Evolutionary conservation across 2,797 vertebrate species (phyloP), one percentile per base, ranked within the genome.

Genomic region (Sebastes matsubarae): DNA sequence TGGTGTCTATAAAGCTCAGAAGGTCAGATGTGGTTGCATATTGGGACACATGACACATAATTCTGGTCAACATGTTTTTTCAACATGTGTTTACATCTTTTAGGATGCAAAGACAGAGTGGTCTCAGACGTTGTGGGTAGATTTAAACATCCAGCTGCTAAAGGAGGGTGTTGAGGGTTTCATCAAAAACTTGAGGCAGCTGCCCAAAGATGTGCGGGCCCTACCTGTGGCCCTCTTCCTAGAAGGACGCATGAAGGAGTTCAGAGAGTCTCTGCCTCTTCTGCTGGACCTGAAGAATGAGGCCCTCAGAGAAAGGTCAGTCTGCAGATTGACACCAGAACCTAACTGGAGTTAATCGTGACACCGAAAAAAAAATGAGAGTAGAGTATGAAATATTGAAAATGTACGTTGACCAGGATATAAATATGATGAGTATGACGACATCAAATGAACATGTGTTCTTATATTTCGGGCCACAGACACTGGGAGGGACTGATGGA

Each of bases 401-500:
- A 55, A 36, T 63, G n/a, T 58, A 20, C 2, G 1, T 22, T 36
- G 20, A 30, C 22, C 27, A 46, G 32, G 24, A 59, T 70, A 18
- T 25, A 24, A 11, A 75, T 68, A 3, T 66, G 36, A 29, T n/a
- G 3, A 68, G 8, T 59, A 18, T 24, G 20, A 36, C 2, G 27
- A 61, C 25, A 68, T 60, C 2, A 66, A 57, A 52, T 68, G 1
- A 75, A 46, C 4, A 57, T 36, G 10, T 27, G 3, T 74, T 60
- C 75, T 38, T 70, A 11, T 69, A 18, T 72, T 87, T 50, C 0
- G 3, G 24, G 2, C 13, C 2, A 20, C 83, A 99, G 99, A 89
- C 99, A 99, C 86, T 99, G 99, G 99, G 96, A 95, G 71, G 96
- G 97, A 4, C 95, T 99, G 61, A 99, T 99, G 97, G 93, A 94